These are phyloP conservation scores for Dynastes maya DNA, from an alignment of 2,888 invertebrate genomes.

Conservation along the genomic window DNA sequence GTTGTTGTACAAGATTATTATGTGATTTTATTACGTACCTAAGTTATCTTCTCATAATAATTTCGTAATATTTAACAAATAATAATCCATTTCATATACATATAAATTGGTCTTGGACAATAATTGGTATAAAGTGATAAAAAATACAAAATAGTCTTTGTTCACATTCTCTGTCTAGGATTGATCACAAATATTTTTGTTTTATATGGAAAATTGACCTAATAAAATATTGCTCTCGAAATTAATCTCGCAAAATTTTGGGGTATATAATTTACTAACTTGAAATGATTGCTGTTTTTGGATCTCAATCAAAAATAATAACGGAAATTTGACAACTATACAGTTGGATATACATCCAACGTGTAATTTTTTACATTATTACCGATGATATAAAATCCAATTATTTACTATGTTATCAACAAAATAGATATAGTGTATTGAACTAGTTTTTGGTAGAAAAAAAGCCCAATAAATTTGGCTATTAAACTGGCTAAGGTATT, in stretches of 20 bases:
- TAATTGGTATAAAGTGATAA: conserved; percentile 40
- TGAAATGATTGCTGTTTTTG: conserved; percentile 17
- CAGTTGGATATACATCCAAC: background rate
- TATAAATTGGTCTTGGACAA: conserved; percentile 42
- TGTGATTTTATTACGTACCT: conserved; percentile 12
- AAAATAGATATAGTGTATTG: conserved; percentile 32
- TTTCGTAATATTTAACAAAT: conserved; percentile 31
- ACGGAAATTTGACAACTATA: conserved; percentile 7
- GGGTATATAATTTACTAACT: conserved; percentile 23
- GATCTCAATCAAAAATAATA: conserved; percentile 28
- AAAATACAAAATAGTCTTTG: conserved; percentile 32
- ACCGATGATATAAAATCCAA: conserved; percentile 21
- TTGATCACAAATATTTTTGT: conserved; percentile 38
- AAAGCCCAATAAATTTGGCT: conserved; percentile 37
- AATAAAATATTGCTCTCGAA: conserved; percentile 41
- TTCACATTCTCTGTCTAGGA: conserved; percentile 34
- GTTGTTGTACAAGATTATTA: conserved; percentile 18
- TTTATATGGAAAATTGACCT: conserved; percentile 29
- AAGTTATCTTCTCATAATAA: conserved; percentile 9
- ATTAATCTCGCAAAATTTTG: conserved; percentile 18
- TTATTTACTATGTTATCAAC: conserved; percentile 26
- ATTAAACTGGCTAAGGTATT: conserved; percentile 40
- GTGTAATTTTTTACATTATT: background rate
- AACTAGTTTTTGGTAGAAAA: conserved; percentile 39
- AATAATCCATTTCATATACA: conserved; percentile 14